A percentile compares a stretch with the other conserved stretches of the same genome.
Conservation (phyloP, 2,888 invertebrate genomes). For the Cosmopolites sordidus region DNA sequence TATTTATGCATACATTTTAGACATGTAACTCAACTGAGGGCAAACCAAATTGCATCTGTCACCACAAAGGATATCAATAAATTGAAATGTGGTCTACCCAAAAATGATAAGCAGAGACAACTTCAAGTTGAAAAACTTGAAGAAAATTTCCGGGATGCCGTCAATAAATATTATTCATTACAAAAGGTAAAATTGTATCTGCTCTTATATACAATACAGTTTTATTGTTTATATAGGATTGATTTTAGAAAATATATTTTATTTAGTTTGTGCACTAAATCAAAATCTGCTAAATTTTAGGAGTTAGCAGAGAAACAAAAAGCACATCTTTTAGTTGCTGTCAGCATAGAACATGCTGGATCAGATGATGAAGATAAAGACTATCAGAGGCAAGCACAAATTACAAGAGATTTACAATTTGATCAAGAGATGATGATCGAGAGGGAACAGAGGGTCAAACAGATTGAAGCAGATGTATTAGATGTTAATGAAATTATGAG, state of each 20-base stretch:
- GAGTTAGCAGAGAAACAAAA: conserved; percentile 68
- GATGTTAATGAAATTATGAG: conserved; percentile 83
- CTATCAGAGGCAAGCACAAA: conserved; percentile 46
- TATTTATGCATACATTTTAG: conserved; percentile 46
- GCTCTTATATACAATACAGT: too few relatives aligned
- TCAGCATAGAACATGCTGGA: conserved; percentile 42
- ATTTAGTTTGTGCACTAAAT: background rate
- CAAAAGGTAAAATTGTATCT: conserved; percentile 68
- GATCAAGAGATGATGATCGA: conserved; percentile 77
- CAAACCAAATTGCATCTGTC: conserved; percentile 68
- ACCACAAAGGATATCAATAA: conserved; percentile 71
- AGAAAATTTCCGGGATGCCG: conserved; percentile 74
- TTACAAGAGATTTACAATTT: conserved; percentile 63
- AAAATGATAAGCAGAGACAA: conserved; percentile 74
- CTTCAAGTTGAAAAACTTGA: conserved; percentile 80
- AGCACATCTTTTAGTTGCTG: conserved; percentile 50
- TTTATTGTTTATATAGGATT: too few relatives aligned
- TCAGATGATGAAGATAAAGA: conserved; percentile 44
- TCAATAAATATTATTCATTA: conserved; percentile 63
- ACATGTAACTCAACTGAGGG: conserved; percentile 69
- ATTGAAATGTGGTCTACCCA: conserved; percentile 64
- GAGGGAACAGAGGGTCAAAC: conserved; percentile 71
- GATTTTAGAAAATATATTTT: too few relatives aligned
- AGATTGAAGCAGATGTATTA: conserved; percentile 76
- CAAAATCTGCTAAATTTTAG: conserved; percentile 40